Conservation (phyloP, 2,113 vertebrate species). For the Columba janthina region DNA sequence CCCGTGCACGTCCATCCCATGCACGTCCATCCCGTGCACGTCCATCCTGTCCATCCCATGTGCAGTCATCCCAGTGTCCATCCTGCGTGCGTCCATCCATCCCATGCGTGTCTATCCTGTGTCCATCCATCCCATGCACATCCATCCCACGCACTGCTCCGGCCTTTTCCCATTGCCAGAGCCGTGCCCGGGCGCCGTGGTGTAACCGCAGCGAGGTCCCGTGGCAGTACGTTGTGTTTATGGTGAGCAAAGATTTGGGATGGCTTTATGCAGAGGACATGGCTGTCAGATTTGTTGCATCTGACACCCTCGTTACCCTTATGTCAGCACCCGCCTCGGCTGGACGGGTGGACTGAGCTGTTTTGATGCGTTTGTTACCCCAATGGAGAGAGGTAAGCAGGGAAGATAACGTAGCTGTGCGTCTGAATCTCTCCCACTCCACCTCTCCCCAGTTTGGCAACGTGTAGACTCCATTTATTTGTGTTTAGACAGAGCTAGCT, state of each 20-base stretch:
- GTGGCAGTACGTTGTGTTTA: fast-evolving
- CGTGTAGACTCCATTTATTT: not conserved
- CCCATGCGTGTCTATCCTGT: no score
- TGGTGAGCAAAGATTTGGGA: not conserved
- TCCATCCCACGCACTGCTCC: not conserved
- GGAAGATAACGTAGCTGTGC: not conserved
- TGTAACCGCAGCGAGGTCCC: fast-evolving
- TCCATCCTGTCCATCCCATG: no score
- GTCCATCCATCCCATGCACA: no score
- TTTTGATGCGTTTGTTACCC: not conserved
- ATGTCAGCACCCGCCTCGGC: not conserved
- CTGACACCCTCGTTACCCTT: not conserved
- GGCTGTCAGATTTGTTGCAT: fast-evolving
- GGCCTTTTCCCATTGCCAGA: fast-evolving
- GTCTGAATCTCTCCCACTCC: not conserved
- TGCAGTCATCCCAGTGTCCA: no score
- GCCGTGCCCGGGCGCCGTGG: fast-evolving
- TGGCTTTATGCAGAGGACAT: fast-evolving
- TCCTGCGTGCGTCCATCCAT: no score
- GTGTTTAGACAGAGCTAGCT: not conserved
- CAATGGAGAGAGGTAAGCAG: not conserved
- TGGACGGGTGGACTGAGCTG: not conserved
- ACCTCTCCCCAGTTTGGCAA: not conserved
- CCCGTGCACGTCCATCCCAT: no score
- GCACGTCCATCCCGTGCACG: no score